These are phyloP conservation scores for Cydia amplana DNA, from an alignment of 1,140 invertebrate genomes.

Conservation along the genomic window DNA sequence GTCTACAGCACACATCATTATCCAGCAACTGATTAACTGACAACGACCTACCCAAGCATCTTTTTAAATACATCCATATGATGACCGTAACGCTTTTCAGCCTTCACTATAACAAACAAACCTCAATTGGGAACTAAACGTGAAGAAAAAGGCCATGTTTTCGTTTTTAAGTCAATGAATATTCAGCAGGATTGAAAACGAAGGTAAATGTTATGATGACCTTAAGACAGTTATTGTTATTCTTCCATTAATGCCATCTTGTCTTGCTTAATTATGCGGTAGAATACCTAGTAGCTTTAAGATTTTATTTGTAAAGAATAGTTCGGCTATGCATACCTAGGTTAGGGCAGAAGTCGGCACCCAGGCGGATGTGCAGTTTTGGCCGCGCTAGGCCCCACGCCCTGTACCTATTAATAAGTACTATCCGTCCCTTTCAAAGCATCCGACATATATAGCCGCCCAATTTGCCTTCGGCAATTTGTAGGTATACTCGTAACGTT, in stretches of 20 bases:
- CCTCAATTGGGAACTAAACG: background rate
- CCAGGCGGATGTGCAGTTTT: too few species aligned
- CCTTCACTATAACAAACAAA: constrained; percentile 10
- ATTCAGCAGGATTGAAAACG: constrained; percentile 4
- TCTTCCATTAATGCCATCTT: background rate
- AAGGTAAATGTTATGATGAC: constrained; percentile 8
- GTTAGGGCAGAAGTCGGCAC: too few species aligned
- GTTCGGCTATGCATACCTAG: background rate
- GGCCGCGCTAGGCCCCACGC: too few species aligned
- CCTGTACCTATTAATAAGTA: too few species aligned
- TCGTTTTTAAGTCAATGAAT: background rate
- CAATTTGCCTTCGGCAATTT: too few species aligned
- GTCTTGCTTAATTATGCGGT: background rate
- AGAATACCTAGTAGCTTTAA: too few species aligned
- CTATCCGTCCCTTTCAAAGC: too few species aligned
- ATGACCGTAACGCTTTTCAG: constrained; percentile 18
- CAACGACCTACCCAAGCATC: background rate
- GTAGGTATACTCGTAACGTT: too few species aligned
- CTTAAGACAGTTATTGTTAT: background rate
- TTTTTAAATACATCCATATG: constrained; percentile 13
- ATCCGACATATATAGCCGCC: too few species aligned
- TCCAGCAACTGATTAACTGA: constrained; percentile 20
- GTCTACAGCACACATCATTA: constrained; percentile 30
- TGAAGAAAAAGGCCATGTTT: background rate
- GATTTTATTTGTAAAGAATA: background rate